Evolutionary conservation across 1,140 invertebrate species (phyloP).

Genomic region (Oedothorax gibbosus): DNA sequence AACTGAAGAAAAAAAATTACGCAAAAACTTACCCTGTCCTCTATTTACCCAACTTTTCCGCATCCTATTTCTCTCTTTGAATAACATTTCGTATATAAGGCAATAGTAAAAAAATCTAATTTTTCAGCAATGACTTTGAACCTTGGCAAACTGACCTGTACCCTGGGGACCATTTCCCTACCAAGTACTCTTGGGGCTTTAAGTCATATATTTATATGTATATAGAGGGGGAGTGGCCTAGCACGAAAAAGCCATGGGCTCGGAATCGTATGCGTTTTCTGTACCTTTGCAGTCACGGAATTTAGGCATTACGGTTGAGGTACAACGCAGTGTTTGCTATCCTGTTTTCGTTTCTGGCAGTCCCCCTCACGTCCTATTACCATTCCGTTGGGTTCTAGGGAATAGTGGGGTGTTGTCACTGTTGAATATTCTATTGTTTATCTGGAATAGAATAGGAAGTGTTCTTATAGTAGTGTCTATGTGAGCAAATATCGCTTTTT

Average conservation of each 20-base stretch:
- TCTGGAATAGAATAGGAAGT: too few relatives aligned
- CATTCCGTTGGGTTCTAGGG: background rate
- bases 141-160: conserved; percentile 8
- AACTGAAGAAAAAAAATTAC: too few relatives aligned
- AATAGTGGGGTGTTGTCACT: conserved; percentile 1
- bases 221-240: background rate
- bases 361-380: conserved; percentile 16
- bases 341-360: conserved; percentile 34
- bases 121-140: conserved; percentile 18
- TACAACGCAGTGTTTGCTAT: conserved; percentile 40
- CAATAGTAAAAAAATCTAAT: background rate
- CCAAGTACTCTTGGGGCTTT: conserved; percentile 1
- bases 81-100: too few relatives aligned
- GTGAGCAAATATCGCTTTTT: too few relatives aligned
- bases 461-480: too few relatives aligned
- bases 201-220: background rate
- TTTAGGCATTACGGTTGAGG: conserved; percentile 50
- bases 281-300: conserved; percentile 35
- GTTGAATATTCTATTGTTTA: background rate
- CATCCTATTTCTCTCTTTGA: too few relatives aligned
- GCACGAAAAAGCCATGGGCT: conserved; percentile 39
- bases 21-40: too few relatives aligned
- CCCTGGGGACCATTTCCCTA: background rate
- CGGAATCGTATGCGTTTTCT: conserved; percentile 46
- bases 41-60: too few relatives aligned